Conservation (phyloP, 2,797 vertebrate genomes). For the Coendou prehensilis region DNA sequence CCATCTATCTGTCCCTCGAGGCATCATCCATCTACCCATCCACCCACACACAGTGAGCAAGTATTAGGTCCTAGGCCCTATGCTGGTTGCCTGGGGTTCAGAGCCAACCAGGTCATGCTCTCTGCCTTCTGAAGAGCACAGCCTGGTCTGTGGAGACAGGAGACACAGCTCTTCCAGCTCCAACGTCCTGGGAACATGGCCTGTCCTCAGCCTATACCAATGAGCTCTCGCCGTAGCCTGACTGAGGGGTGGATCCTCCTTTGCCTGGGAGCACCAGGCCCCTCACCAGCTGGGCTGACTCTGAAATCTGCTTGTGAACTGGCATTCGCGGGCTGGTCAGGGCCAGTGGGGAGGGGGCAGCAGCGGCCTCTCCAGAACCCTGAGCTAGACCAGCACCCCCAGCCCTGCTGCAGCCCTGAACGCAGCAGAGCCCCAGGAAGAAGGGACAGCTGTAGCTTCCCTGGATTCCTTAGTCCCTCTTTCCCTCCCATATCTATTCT, state of each 20-base stretch:
- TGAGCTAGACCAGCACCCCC: background rate
- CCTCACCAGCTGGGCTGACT: background rate
- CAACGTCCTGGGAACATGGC: background rate
- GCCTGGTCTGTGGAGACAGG: background rate
- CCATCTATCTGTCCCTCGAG: background rate
- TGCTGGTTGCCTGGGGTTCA: background rate
- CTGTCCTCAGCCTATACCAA: background rate
- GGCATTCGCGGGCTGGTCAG: background rate
- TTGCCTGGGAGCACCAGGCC: background rate
- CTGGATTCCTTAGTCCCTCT: background rate
- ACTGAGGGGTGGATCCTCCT: background rate
- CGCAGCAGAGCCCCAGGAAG: background rate
- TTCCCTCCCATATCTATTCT: too few species aligned
- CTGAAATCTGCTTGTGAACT: background rate
- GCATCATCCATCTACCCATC: background rate
- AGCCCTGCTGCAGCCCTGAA: background rate
- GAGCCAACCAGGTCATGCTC: background rate
- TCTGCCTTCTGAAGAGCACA: background rate
- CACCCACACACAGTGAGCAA: background rate
- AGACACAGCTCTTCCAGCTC: background rate
- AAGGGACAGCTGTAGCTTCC: background rate
- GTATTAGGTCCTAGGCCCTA: background rate
- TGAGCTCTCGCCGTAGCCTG: background rate
- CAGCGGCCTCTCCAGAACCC: background rate
- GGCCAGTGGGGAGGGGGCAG: background rate